Percentiles rank a stretch among this genome's conserved stretches.
Conservation (phyloP, 30 jellyfish, hydroid and myxozoan genomes). For the Phacellophora camtschatica region DNA sequence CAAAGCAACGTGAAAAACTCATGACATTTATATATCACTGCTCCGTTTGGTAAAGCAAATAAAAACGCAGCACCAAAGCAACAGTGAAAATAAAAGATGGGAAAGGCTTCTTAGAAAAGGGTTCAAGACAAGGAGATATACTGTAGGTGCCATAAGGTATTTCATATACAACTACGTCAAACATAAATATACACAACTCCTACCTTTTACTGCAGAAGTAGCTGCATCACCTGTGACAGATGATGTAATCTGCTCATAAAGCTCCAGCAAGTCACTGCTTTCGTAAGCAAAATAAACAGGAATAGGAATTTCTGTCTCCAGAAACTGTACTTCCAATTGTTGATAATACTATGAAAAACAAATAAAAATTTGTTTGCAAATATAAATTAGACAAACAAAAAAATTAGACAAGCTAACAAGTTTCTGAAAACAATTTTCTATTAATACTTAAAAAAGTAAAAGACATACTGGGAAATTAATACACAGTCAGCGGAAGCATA, state of each 20-base stretch:
- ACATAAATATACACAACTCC: neutral
- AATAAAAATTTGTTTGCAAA: neutral
- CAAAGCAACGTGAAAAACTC: too few relatives aligned
- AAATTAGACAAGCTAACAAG: too few relatives aligned
- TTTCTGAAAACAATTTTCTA: too few relatives aligned
- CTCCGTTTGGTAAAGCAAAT: conserved; percentile 69
- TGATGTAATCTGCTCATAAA: conserved; percentile 72
- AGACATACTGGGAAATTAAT: too few relatives aligned
- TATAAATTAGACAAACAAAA: too few relatives aligned
- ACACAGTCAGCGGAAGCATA: too few relatives aligned
- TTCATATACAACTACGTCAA: too few relatives aligned
- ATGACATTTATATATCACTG: conserved; percentile 28
- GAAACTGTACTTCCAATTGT: conserved; percentile 71
- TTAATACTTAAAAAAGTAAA: too few relatives aligned
- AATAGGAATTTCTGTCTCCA: conserved; percentile 78
- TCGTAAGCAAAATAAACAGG: conserved; percentile 94
- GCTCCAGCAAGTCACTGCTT: conserved; percentile 48
- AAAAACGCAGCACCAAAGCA: conserved; percentile 1
- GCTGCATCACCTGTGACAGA: conserved; percentile 89
- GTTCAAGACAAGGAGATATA: neutral
- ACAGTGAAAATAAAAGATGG: conserved; percentile 28
- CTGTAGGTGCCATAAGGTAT: neutral
- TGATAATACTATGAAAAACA: conserved; percentile 56
- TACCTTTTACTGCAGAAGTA: conserved; percentile 87
- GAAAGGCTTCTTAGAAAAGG: too few relatives aligned